These are phyloP conservation scores for Drosophila tripunctata DNA, from an alignment of 2,888 invertebrate genomes.

Conservation along the genomic window DNA sequence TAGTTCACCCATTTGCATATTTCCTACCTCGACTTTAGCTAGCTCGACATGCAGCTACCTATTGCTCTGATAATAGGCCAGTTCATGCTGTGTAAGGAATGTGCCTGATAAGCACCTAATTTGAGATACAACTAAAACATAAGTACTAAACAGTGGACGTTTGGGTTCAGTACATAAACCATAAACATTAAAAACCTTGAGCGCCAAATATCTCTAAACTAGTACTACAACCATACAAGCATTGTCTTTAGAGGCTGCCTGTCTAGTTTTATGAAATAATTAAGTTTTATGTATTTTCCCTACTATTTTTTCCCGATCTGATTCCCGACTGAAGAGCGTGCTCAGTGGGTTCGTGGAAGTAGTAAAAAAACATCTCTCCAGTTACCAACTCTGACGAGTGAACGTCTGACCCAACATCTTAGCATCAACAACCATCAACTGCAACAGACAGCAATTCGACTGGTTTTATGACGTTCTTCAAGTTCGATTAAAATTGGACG, in stretches of 20 bases:
- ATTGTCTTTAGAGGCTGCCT: constrained; percentile 32
- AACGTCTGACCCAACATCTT: constrained; percentile 33
- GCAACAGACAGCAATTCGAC: constrained; percentile 23
- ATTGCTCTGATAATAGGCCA: constrained; percentile 58
- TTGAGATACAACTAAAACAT: constrained; percentile 53
- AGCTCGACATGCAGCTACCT: constrained; percentile 48
- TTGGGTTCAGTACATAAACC: constrained; percentile 66
- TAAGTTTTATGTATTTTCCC: constrained; percentile 79
- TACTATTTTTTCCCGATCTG: constrained; percentile 67
- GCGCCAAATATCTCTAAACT: constrained; percentile 35
- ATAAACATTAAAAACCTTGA: constrained; percentile 67
- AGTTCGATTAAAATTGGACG: constrained; percentile 75
- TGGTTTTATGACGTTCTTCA: constrained; percentile 65
- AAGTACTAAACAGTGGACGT: constrained; percentile 17
- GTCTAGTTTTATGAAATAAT: constrained; percentile 77
- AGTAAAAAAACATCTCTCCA: constrained; percentile 59
- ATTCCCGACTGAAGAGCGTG: constrained; percentile 39
- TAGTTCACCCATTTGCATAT: constrained; percentile 60
- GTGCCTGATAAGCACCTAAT: constrained; percentile 75
- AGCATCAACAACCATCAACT: constrained; percentile 50
- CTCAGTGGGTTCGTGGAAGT: constrained; percentile 70
- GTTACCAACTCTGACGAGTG: constrained; percentile 29
- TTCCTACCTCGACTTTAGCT: constrained; percentile 4
- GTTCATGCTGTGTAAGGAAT: constrained; percentile 74
- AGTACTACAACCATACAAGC: constrained; percentile 47